Base-by-base conservation (phyloP, 2,797 vertebrate species). In the Centropyge bicolor region DNA sequence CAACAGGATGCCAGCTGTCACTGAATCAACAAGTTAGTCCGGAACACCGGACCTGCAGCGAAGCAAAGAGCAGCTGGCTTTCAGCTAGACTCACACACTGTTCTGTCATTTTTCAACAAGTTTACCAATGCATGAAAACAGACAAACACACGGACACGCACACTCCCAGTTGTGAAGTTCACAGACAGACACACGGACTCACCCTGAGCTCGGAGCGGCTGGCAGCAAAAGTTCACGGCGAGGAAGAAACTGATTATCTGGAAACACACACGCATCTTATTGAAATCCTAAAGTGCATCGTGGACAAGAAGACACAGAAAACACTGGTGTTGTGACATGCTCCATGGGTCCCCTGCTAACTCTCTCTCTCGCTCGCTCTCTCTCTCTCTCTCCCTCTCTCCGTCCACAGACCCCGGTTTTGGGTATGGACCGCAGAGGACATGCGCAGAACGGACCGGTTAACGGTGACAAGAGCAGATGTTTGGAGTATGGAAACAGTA, bases 241-340 rank as follows among this genome's bases (percentile, higher is more conserved):
- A 95, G 87, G 81, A 95, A 87, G 80, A 94, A 92, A 82, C 84
- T 86, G 91, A 82, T 83, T 81, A 95, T 94, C 90, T 94, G 91
- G 79, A 92, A 88, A 94, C 90, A 95, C 92, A 92, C 93, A 92
- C 89, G 93, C 95, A 96, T 96, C 95, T 96, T 96, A 95, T 80
- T 93, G 89, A 91, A 89, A 84, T 95, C 92, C 92, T 91, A 90
- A 93, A 94, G 94, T 85, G 92, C 95, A 96, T 96, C 83, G 92
- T 96, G 95, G 87, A 95, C 74, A 82, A 91, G 91, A 95, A 94
- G 87, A 89, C 86, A 75, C 74, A 78, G 80, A 80, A 87, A 88
- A 89, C 79, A 74, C 57, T 56, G 86, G 63, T 70, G 68, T 69
- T 24, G 83, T 81, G 91, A 87, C 86, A 78, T 80, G 90, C 91